Base-by-base conservation (phyloP, 2,888 invertebrate genomes). In the Buathra laborator region DNA sequence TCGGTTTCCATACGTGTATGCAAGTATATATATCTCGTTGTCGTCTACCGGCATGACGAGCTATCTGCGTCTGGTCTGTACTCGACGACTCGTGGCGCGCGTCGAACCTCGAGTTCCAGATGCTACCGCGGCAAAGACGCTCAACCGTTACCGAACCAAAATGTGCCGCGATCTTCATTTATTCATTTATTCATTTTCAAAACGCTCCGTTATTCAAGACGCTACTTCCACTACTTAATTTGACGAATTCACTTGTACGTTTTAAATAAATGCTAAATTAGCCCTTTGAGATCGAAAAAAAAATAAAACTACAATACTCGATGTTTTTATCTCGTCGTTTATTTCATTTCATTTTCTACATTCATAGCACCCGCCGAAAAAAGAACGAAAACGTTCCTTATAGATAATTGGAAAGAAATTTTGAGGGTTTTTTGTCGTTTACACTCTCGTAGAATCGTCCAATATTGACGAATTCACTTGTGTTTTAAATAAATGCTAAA, bases 41-140 rank as follows among this genome's bases (percentile, higher is more conserved):
- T 76, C 76, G 51, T 66, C 51, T 66, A 43, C 32, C 76, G 29
- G n/a, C 37, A 48, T 16, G 43, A 59, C 46, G 46, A n/a, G 10
- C 64, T 19, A 19, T 76, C 66, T 76, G 67, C 68, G 68, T 68
- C 46, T 48, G 59, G 10, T 62, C 46, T 56, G 37, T 79, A 62
- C 70, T 10, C 53, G 64, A 37, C 37, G 72, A 32, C 68, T 51
- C 78, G 74, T 79, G 83, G 78, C 78, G 75, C 80, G 68, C 78
- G 74, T 24, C 79, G 68, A 19, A 53, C 70, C 79, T 79, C 83
- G 64, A 75, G 59, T 68, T 75, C 79, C 83, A 79, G 79, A 83
- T 79, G 83, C 79, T 70, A 68, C 37, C 68, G 64, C 78, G 70
- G 68, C 68, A 62, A 62, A 74, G 44, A 67, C 29, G 64, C 53